Evolutionary conservation across 2,888 invertebrate species (phyloP), one percentile per base, ranked within the genome.

Genomic region (Stratiomys singularior): DNA sequence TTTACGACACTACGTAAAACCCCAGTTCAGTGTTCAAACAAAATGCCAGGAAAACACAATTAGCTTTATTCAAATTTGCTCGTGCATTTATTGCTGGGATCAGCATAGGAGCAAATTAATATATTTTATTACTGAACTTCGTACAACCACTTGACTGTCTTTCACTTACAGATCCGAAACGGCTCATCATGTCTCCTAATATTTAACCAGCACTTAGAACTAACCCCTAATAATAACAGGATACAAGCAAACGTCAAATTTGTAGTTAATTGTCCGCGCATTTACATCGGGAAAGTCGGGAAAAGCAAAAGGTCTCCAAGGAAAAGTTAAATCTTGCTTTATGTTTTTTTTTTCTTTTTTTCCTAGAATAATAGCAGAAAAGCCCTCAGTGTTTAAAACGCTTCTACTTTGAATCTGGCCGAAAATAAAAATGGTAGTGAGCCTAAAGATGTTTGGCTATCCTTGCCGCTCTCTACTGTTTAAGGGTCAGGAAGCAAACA

Each of bases 41-140:
- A 69, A 15, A 46, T 11, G n/a, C 47, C 11, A 7, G 46, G 21
- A 69, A 47, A 69, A 69, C 30, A 69, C 47, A 69, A 69, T 69
- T 69, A 69, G 69, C 69, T 69, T 23, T 44, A 69, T 27, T 69
- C 69, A 69, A 47, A 69, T 69, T 69, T 69, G 25, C 47, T 27
- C 47, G 69, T 69, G 47, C 47, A 47, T 15, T 69, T 69, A 47
- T 25, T 69, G 47, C 69, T 5, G 69, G 25, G 47, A 69, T 69
- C 69, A 69, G 23, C 69, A 69, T 46, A 46, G 47, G 18, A 47
- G 69, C 25, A 47, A 47, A 69, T 69, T 69, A 69, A 69, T 69
- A 69, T 69, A 69, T 46, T 69, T 69, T 69, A 69, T 69, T 69
- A 25, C 46, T 13, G 27, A 47, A 46, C 69, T 47, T 69, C 25